phyloP scores from a whole-genome alignment of 2,797 vertebrate genomes.

The Rachycentron canadum region DNA sequence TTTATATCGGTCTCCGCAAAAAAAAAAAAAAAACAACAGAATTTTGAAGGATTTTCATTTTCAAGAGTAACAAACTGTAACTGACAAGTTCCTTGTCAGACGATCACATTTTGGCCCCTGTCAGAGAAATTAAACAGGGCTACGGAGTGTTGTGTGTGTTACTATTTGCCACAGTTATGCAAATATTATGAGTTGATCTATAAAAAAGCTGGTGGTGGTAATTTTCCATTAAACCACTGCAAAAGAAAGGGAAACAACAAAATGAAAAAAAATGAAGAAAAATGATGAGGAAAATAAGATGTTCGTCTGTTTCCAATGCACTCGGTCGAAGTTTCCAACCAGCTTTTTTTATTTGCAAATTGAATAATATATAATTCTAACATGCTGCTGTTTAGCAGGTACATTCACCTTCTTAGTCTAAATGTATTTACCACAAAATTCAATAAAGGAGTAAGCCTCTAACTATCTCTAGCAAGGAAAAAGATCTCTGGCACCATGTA shows the following conservation, averaged over 20 bases:
- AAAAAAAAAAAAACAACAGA: neutral
- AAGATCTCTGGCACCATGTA: neutral
- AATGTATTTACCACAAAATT: neutral
- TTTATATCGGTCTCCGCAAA: neutral
- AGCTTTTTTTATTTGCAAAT: neutral
- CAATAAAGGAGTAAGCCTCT: conserved; percentile 2
- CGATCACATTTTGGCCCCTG: neutral
- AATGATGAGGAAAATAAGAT: neutral
- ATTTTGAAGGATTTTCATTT: neutral
- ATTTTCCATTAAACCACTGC: neutral
- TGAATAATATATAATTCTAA: neutral
- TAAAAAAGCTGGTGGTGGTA: neutral
- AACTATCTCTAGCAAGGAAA: conserved; percentile 4
- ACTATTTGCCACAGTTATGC: neutral
- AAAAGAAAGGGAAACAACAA: neutral
- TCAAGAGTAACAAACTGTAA: neutral
- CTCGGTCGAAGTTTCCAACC: neutral
- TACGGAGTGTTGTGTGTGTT: neutral
- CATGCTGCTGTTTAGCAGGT: neutral
- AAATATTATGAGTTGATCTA: neutral
- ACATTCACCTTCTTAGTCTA: neutral
- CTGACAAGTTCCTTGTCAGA: neutral
- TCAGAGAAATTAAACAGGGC: neutral
- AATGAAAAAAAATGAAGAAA: neutral
- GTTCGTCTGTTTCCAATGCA: neutral